Evolutionary conservation across 2,888 invertebrate species (phyloP).

Genomic region (Drosophila atripex): DNA sequence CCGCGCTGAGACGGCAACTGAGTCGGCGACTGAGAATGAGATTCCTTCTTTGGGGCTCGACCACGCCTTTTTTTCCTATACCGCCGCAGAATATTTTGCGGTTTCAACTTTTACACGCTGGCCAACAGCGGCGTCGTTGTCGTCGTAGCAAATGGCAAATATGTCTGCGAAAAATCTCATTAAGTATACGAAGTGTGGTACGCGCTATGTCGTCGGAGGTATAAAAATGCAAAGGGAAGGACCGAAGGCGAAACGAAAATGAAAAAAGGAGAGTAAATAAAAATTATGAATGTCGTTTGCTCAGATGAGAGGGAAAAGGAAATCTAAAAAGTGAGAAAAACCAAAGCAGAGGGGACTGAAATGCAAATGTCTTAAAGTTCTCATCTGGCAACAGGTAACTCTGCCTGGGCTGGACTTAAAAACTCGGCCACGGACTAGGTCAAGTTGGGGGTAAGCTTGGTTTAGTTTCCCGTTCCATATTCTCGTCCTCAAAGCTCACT

Average conservation of each 20-base stretch:
- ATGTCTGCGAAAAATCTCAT: conserved; percentile 78
- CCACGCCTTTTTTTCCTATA: conserved; percentile 23
- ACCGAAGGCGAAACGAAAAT: conserved; percentile 34
- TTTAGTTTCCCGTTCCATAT: conserved; percentile 20
- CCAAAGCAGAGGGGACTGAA: conserved; percentile 3
- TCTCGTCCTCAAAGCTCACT: conserved; percentile 41
- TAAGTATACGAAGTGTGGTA: conserved; percentile 66
- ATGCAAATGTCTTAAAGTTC: conserved; percentile 19
- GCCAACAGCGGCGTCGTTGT: conserved; percentile 18
- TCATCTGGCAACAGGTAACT: conserved; percentile 61
- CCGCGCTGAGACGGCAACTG: conserved; percentile 34
- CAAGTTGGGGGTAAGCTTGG: conserved; percentile 52
- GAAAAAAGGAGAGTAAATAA: conserved; percentile 61
- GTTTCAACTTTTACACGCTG: conserved; percentile 61
- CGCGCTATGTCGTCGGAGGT: conserved; percentile 36
- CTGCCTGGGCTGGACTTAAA: conserved; percentile 7
- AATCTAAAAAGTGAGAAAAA: conserved; percentile 18
- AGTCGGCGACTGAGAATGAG: conserved; percentile 1
- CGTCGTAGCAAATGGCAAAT: conserved; percentile 65
- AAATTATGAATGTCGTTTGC: conserved; percentile 74
- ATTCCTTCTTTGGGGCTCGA: conserved; percentile 4
- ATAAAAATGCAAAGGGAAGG: conserved; percentile 38
- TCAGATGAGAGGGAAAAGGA: conserved; percentile 7
- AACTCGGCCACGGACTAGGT: conserved; percentile 46
- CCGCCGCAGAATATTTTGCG: conserved; percentile 60